Evolutionary conservation across 2,888 invertebrate species (phyloP), one percentile per base, ranked within the genome.

Genomic region (Venusia cambrica): DNA sequence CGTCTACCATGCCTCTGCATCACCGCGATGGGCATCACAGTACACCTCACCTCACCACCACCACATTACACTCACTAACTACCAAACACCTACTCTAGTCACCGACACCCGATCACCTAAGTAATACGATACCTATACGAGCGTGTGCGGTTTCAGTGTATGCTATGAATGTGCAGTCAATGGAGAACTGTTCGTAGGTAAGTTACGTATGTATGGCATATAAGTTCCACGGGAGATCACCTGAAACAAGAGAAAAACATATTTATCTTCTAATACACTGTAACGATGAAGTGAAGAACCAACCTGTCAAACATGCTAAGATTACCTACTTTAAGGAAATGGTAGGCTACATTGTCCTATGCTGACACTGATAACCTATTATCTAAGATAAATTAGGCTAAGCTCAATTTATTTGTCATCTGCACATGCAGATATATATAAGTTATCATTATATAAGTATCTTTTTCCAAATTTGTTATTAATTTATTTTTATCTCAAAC

Each of bases 1-100:
- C 85, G 83, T 85, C 85, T 80, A 83, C 85, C 87, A 87, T 87
- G 74, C 84, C 85, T 80, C 77, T 70, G 84, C 85, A 87, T 84
- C 81, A 83, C 81, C 79, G 79, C 72, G 74, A 62, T 73, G 71
- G 72, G 81, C 85, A 85, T 87, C 65, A 72, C 66, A 63, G 59
- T 57, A 62, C 58, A 55, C 57, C 51, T 47, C 53, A 66, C 62
- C 63, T 64, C 72, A 66, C 72, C 63, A 56, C 62, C 64, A 75
- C 69, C 63, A 67, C 76, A 71, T 60, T 59, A 42, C 66, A 73
- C 68, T 66, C 57, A 63, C 61, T n/a, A 54, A 43, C 59, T 56
- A 65, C 61, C 62, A 53, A 26, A 63, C 57, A 65, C 64, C 60
- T 52, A 57, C 67, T 63, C 59, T 52, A 57, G 52, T 33, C 48